Evolutionary conservation across 2,113 vertebrate genomes (phyloP).

Genomic region (Regulus satrapa): DNA sequence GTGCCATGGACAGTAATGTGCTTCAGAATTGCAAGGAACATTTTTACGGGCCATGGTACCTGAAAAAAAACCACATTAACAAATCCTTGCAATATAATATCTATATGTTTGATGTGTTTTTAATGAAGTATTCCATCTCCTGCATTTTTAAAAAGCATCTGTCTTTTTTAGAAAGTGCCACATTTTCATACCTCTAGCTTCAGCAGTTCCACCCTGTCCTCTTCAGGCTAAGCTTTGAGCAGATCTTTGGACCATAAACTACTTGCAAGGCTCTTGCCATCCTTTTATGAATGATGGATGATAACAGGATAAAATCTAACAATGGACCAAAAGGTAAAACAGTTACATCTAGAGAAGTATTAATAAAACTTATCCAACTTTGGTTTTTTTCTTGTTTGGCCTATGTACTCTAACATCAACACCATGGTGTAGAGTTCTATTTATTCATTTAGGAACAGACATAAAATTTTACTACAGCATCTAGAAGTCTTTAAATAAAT

Average conservation of each 20-base stretch:
- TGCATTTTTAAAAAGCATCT: background rate
- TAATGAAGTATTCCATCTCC: background rate
- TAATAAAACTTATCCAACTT: background rate
- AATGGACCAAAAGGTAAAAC: background rate
- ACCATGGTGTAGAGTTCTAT: background rate
- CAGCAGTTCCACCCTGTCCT: background rate
- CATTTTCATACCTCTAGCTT: background rate
- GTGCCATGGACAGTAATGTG: constrained; percentile 2
- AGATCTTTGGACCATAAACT: background rate
- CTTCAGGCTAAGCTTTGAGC: background rate
- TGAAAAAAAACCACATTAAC: background rate
- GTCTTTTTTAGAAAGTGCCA: background rate
- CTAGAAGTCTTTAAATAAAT: background rate
- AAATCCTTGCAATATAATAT: background rate
- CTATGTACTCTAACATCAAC: background rate
- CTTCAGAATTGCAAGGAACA: constrained; percentile 1
- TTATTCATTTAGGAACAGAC: background rate
- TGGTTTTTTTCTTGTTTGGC: background rate
- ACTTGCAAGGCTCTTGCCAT: background rate
- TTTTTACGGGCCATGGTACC: background rate
- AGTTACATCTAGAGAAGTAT: background rate
- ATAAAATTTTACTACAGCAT: background rate
- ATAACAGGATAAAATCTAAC: background rate
- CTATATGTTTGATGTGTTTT: background rate
- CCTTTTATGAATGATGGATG: background rate